Conservation (phyloP, 2,113 vertebrate genomes). For the Okapia johnstoni region DNA sequence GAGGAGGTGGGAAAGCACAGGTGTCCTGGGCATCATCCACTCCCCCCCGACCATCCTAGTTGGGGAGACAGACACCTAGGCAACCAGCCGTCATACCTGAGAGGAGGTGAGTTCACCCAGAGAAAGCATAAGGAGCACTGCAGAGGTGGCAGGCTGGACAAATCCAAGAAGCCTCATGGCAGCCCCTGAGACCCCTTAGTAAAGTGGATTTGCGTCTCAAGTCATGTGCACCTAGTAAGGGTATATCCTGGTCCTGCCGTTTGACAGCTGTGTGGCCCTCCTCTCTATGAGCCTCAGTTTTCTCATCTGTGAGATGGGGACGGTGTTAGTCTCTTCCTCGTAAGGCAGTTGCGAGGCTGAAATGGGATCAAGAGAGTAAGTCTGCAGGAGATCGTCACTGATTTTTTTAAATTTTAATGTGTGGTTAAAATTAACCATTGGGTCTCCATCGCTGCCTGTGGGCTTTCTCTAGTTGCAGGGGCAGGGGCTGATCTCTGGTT, state of each 20-base stretch:
- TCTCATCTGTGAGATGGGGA: neutral
- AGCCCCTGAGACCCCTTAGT: neutral
- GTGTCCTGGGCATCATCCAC: neutral
- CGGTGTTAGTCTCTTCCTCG: neutral
- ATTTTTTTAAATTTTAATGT: neutral
- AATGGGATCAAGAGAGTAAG: neutral
- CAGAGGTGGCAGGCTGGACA: neutral
- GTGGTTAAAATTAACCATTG: no score
- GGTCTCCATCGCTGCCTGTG: accelerated
- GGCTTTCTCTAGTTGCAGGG: neutral
- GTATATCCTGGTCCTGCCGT: neutral
- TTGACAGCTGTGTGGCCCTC: neutral
- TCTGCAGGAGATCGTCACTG: neutral
- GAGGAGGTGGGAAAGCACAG: neutral
- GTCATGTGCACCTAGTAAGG: neutral
- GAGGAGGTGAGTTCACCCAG: neutral
- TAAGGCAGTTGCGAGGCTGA: neutral
- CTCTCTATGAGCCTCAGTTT: neutral
- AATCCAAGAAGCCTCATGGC: neutral
- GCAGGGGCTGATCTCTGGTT: neutral
- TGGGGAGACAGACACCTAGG: neutral
- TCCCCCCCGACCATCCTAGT: neutral
- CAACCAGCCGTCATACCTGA: neutral
- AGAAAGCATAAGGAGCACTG: neutral
- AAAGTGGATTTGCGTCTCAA: neutral